These are phyloP conservation scores for Terebella lapidaria DNA, from an alignment of 2,888 invertebrate species.

Conservation along the genomic window DNA sequence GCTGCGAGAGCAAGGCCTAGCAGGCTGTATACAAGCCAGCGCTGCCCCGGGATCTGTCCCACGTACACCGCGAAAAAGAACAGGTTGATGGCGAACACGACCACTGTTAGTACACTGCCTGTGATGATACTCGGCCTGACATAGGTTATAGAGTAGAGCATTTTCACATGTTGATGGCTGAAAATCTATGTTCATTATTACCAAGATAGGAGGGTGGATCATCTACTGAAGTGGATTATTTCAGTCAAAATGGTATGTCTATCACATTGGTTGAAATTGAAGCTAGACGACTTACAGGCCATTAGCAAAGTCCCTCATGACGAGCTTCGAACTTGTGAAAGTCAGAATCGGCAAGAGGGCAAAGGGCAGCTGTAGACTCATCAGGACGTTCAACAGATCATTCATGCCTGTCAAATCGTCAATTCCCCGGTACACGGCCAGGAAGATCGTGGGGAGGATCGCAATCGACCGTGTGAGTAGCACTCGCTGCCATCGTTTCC, in stretches of 20 bases:
- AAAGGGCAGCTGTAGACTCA: conserved; percentile 82
- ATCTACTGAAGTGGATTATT: no score
- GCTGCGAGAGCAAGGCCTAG: conserved; percentile 61
- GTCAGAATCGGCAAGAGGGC: conserved; percentile 81
- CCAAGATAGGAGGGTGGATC: no score
- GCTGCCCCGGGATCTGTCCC: conserved; percentile 27
- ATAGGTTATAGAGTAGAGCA: no score
- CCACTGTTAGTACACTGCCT: conserved; percentile 63
- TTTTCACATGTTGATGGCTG: no score
- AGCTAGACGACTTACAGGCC: conserved; percentile 43
- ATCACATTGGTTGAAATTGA: no score
- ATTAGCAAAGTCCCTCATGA: conserved; percentile 82
- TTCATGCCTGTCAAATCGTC: conserved; percentile 74
- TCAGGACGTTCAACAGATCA: conserved; percentile 77
- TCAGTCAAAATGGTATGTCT: no score
- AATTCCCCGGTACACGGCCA: conserved; percentile 55
- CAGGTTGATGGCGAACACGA: conserved; percentile 74
- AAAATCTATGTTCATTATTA: no score
- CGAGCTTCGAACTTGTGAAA: conserved; percentile 70
- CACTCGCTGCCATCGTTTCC: conserved; percentile 71
- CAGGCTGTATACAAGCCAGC: conserved; percentile 54
- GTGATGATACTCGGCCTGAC: conserved; percentile 66
- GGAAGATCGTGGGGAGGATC: conserved; percentile 61
- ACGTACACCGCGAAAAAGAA: conserved; percentile 70
- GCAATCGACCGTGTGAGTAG: conserved; percentile 78